Conservation (phyloP, 2,797 vertebrate species). For the Micromesistius poutassou region DNA sequence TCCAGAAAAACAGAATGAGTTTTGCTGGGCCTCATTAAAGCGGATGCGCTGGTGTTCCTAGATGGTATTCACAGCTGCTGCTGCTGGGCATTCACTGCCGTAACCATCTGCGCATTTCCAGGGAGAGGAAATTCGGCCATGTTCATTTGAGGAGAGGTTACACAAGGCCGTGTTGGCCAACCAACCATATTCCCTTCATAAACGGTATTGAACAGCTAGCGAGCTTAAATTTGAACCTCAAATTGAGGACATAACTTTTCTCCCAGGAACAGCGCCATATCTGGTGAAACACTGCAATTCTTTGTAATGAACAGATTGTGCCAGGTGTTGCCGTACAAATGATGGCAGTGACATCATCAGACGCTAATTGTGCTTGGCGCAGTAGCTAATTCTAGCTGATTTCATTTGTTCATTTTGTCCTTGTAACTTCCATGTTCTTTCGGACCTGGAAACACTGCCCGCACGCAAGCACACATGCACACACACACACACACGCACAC, state of each 20-base stretch:
- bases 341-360: neutral
- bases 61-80: conserved; percentile 3
- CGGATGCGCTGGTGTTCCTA: neutral
- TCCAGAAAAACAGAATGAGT: neutral
- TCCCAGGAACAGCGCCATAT: neutral
- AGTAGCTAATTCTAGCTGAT: neutral
- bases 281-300: neutral
- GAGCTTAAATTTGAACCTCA: neutral
- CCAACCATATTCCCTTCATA: neutral
- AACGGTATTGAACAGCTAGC: neutral
- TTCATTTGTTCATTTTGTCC: neutral
- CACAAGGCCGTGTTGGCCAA: neutral
- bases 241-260: neutral
- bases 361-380: neutral
- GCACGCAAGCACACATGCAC: neutral
- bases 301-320: neutral
- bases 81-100: neutral
- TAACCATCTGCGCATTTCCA: neutral
- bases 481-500: conserved; percentile 5
- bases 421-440: neutral
- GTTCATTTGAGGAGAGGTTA: neutral
- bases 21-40: neutral
- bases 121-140: neutral
- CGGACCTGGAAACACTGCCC: neutral
- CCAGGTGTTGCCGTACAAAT: neutral